Percentiles rank a stretch among this genome's conserved stretches.
phyloP scores from a whole-genome alignment of 2,888 invertebrate species.

The Caenorhabditis becei region DNA sequence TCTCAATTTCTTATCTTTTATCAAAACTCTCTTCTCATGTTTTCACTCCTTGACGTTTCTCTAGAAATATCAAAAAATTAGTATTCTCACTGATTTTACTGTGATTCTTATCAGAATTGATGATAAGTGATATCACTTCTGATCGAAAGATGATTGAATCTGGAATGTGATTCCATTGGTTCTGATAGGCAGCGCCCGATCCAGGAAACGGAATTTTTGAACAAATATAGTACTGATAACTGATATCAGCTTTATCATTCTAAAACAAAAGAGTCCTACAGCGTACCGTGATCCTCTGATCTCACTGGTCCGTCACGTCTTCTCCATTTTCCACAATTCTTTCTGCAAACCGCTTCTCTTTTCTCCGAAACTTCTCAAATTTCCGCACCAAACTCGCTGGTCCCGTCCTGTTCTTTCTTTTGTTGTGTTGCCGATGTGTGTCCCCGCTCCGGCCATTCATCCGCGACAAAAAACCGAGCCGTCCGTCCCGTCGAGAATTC shows the following conservation, averaged over 20 bases:
- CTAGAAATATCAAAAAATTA: conserved; percentile 1
- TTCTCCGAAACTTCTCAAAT: conserved; percentile 20
- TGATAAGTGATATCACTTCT: neutral
- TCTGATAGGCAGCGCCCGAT: too few relatives aligned
- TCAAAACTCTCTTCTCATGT: conserved; percentile 10
- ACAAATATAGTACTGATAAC: too few relatives aligned
- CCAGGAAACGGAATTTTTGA: too few relatives aligned
- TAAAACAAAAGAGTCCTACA: too few relatives aligned
- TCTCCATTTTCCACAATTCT: neutral
- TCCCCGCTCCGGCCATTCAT: conserved; percentile 5
- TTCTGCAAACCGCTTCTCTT: neutral
- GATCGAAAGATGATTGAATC: too few relatives aligned
- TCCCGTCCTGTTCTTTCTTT: conserved; percentile 3
- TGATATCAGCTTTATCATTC: too few relatives aligned
- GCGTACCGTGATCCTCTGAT: neutral
- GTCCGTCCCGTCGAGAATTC: neutral
- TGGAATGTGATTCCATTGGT: too few relatives aligned
- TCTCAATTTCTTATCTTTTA: conserved; percentile 22
- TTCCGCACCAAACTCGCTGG: conserved; percentile 32
- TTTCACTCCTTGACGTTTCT: neutral
- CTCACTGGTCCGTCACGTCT: neutral
- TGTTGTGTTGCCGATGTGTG: conserved; percentile 34
- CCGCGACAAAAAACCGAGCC: neutral
- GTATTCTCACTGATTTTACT: too few relatives aligned
- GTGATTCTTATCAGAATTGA: neutral